These are phyloP conservation scores for Hydrophis major DNA, from an alignment of 2,797 vertebrate genomes.

Conservation along the genomic window DNA sequence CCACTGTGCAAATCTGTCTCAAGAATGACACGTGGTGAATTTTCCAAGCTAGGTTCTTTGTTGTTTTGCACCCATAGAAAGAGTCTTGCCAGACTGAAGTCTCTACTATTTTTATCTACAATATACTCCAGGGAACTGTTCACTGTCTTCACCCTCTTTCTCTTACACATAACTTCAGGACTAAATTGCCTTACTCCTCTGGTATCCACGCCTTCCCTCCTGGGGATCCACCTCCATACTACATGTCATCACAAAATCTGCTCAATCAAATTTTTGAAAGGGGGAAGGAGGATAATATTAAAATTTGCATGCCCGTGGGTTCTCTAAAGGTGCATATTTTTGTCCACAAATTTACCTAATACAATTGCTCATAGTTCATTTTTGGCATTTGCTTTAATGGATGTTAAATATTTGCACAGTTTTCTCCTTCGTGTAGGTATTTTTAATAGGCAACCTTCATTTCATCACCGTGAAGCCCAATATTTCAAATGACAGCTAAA, in stretches of 20 bases:
- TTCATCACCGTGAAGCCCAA: neutral
- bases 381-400: neutral
- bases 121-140: no score
- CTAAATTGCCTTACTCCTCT: neutral
- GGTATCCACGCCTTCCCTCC: neutral
- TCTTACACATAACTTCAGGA: neutral
- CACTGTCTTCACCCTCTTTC: neutral
- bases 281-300: neutral
- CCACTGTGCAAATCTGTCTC: neutral
- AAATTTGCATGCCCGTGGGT: neutral
- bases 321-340: neutral
- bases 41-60: neutral
- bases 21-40: neutral
- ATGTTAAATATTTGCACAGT: neutral
- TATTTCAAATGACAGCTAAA: neutral
- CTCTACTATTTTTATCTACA: neutral
- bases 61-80: neutral
- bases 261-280: neutral
- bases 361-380: neutral
- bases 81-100: neutral
- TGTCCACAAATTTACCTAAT: neutral
- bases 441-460: neutral
- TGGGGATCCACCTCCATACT: no score
- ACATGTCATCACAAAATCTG: neutral
- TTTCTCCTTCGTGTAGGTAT: neutral